Conservation (phyloP, 2,797 vertebrate genomes). For the Molothrus aeneus region DNA sequence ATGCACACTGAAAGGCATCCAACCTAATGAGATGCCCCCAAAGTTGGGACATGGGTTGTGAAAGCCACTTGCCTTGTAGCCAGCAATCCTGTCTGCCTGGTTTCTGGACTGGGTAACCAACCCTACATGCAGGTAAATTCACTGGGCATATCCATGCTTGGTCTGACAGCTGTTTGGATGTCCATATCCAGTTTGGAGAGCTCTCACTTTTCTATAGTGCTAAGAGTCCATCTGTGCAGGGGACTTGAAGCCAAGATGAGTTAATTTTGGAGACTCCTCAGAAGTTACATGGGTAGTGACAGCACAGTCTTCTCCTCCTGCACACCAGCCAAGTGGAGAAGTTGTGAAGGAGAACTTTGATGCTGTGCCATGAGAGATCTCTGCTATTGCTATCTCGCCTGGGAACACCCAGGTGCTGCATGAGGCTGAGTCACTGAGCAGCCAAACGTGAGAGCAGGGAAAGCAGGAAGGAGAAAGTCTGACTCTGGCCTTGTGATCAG, state of each 20-base stretch:
- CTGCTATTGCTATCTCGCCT: not conserved
- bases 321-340: not conserved
- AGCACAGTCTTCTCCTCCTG: not conserved
- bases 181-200: not conserved
- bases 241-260: not conserved
- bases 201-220: accelerated
- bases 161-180: not conserved
- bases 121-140: not conserved
- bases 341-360: not conserved
- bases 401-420: not conserved
- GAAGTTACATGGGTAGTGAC: not conserved
- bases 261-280: not conserved
- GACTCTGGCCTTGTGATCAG: not conserved
- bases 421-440: not conserved
- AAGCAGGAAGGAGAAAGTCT: not conserved
- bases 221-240: not conserved
- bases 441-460: not conserved
- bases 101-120: not conserved
- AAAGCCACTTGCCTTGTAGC: not conserved
- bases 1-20: not conserved
- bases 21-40: not conserved
- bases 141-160: not conserved
- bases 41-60: not conserved
- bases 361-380: not conserved
- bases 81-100: not conserved